Evolutionary conservation across 2,797 vertebrate species (phyloP).

Genomic region (Thalassophryne amazonica): DNA sequence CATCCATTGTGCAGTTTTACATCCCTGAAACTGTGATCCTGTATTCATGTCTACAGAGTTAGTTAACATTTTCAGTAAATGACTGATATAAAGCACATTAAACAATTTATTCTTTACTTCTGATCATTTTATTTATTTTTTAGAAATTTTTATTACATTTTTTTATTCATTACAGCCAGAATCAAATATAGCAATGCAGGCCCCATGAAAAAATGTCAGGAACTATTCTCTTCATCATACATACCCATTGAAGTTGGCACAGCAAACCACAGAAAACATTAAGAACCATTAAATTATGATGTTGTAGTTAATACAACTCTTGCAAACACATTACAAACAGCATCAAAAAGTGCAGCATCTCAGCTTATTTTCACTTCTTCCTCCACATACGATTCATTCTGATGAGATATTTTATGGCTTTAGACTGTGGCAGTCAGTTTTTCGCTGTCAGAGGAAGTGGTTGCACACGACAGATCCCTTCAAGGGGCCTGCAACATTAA

Average conservation of each 20-base stretch:
- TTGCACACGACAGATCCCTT: constrained; percentile 49
- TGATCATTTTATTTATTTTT: constrained; percentile 70
- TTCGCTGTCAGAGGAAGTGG: constrained; percentile 42
- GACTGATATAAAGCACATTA: neutral
- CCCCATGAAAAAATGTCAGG: constrained; percentile 59
- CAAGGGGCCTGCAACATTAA: constrained; percentile 81
- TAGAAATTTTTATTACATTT: constrained; percentile 81
- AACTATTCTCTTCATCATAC: constrained; percentile 18
- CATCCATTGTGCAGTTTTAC: no score
- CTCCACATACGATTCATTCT: constrained; percentile 34
- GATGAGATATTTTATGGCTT: constrained; percentile 76
- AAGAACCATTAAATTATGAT: constrained; percentile 37
- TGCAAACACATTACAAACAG: constrained; percentile 12
- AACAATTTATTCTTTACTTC: constrained; percentile 82
- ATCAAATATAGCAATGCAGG: constrained; percentile 92
- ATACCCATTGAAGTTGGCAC: constrained; percentile 33
- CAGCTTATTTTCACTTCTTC: constrained; percentile 28
- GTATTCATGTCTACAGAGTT: no score
- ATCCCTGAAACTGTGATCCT: no score
- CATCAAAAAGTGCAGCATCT: constrained; percentile 4
- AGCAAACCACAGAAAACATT: constrained; percentile 22
- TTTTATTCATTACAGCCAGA: constrained; percentile 89
- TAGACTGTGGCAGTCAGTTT: constrained; percentile 56
- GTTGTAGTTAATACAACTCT: constrained; percentile 33
- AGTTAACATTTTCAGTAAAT: no score